phyloP scores from a whole-genome alignment of 2,888 invertebrate species.

The Rapana venosa region DNA sequence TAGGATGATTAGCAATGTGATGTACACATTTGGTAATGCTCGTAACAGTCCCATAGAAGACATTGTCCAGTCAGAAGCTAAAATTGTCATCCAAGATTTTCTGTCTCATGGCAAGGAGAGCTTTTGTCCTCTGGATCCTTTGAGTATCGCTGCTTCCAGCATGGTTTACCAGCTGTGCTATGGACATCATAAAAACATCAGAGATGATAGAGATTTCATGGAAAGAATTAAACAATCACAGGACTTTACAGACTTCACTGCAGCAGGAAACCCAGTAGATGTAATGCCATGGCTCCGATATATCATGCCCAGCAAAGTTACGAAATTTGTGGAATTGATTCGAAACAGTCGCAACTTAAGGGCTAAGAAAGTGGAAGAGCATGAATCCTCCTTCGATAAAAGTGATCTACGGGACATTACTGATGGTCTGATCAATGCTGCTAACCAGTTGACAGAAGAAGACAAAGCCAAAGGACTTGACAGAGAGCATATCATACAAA shows the following conservation, averaged over 20 bases:
- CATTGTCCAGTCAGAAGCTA: conserved; percentile 44
- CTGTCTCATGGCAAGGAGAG: conserved; percentile 2
- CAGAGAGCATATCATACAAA: conserved; percentile 63
- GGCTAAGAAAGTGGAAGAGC: conserved; percentile 44
- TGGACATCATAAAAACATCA: conserved; percentile 46
- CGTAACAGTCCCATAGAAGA: conserved; percentile 46
- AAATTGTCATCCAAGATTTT: conserved; percentile 37
- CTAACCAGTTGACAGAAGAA: conserved; percentile 48
- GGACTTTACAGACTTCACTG: conserved; percentile 47
- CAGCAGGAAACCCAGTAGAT: conserved; percentile 56
- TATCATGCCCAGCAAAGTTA: conserved; percentile 48
- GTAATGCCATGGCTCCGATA: conserved; percentile 57
- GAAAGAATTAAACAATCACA: conserved; percentile 16
- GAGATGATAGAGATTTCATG: conserved; percentile 45
- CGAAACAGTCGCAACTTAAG: background rate
- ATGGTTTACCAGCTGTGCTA: conserved; percentile 54
- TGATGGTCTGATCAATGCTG: conserved; percentile 58
- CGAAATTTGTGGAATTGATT: conserved; percentile 39
- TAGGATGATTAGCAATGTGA: conserved; percentile 52
- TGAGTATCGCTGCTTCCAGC: conserved; percentile 42
- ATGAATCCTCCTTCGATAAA: conserved; percentile 49
- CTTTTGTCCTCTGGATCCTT: conserved; percentile 35
- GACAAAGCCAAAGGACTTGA: conserved; percentile 62
- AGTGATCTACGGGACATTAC: conserved; percentile 56
- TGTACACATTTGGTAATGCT: conserved; percentile 50